Base-by-base conservation (phyloP, 2,113 vertebrate genomes). In the Axis porcinus region DNA sequence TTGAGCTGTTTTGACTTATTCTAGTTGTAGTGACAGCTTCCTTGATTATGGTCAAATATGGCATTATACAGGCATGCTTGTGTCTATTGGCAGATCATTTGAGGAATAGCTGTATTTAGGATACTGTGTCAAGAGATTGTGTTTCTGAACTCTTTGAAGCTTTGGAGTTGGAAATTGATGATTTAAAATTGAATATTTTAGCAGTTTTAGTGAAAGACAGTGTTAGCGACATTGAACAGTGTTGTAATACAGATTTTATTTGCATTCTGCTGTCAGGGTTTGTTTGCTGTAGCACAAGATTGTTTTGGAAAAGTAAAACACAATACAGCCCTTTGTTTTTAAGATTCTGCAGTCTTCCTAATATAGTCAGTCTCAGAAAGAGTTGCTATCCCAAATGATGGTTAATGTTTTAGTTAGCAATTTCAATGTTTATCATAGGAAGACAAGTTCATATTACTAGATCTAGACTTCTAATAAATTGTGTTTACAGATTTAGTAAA, bases 251-350 rank as follows among this genome's bases (percentile, higher is more conserved):
- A 55, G 40, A 45, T 64, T 92, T 92, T 89, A 64, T 86, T 95
- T 95, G 40, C 40, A 36, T 89, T 96, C 27, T 79, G 45, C 43
- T 87, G 19, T 74, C 79, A 36, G 81, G 33, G 25, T 19, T 52
- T 96, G 33, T 70, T 78, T 94, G 85, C 60, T 86, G 78, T 85
- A 91, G 67, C 81, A 47, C 45, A 87, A 17, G 30, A 15, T 84
- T 85, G 25, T 85, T 94, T 92, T 82, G 94, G 60, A 97, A 95
- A 70, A 92, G 54, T 58, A 67, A 93, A 97, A 93, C 19, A 64
- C 27, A 76, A 6, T n/a, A 90, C 70, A 40, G 14, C 16, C 36
- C 33, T 91, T 58, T 87, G 76, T 83, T 95, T 96, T 87, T 88
- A 93, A 60, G 67, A 87, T 79, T 91, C 50, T 91, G 7, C 23